Evolutionary conservation across 1,140 invertebrate species (phyloP), one percentile per base, ranked within the genome.

Genomic region (Gonatopus flavifemur): DNA sequence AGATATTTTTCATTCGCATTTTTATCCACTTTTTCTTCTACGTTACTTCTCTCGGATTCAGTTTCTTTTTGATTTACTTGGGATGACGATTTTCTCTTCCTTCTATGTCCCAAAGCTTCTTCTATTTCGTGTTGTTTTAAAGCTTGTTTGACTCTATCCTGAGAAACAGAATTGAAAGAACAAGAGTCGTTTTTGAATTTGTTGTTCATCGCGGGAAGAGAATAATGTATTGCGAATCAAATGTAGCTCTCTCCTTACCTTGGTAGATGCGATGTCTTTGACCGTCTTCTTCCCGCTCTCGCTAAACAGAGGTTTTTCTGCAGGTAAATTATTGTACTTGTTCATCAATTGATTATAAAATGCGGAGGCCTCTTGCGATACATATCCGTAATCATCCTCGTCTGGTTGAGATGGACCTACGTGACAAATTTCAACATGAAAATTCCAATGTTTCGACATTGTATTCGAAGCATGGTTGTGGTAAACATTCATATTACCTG

Each of bases 321-420:
- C 82, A 25, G 87, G 87, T 52, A 86, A 74, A 64, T 80, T 84
- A 56, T 82, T 86, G 55, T 91, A 92, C 70, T 92, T 91, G 47
- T 88, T 85, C 80, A 93, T 89, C 72, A 94, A 84, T 69, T 91
- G 89, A 51, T 87, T 83, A 72, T 93, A 93, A 54, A 89, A 83
- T 21, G 86, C 86, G 42, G 88, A 84, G 1, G 90, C 88, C 69
- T 88, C 87, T 59, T 88, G 87, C 0, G 91, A 93, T 12, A 88
- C 88, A 67, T 93, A 94, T 4, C 91, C 88, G 70, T 94, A 94
- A 67, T 94, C 91, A 80, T 94, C 92, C 70, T 92, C 89, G 65
- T 93, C 91, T 0, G 88, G 88, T 62, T 91, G 89, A n/a, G 83
- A 82, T 4, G 84, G 84, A 15, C 85, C 86, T 83, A 49, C 28